Base-by-base conservation (phyloP, 2,888 invertebrate species). In the Lathronympha strigana region DNA sequence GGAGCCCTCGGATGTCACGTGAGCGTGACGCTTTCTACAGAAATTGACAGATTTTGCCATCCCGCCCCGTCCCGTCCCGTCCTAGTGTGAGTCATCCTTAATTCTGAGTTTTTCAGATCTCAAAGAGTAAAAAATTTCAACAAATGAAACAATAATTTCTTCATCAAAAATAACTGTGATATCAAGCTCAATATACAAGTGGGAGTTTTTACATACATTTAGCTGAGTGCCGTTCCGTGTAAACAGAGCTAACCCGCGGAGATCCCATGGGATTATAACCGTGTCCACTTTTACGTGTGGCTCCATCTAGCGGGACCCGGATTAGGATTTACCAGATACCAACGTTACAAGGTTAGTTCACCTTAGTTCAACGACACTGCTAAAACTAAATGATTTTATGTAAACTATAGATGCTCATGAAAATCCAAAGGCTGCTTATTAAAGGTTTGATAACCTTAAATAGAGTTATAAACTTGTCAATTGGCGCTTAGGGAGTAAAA, bases 141-240 rank as follows among this genome's bases (percentile, higher is more conserved):
- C n/a, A n/a, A n/a, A n/a, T n/a, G n/a, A 31, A 31, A 6, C 2
- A 31, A 33, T 36, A 9, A 40, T 5, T 40, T 17, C 15, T 13
- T 9, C 21, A 21, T 45, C 4, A 13, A 45, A 51, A 45, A 40
- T 50, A 57, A 50, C 38, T 61, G 55, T 38, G 49, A n/a, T n/a
- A n/a, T n/a, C 28, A 36, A 33, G 17, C 25, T 13, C 3, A 4
- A 9, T 43, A 43, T 19, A 21, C n/a, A 23, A 49, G 15, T 19
- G 23, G 38, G 15, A 60, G 28, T 64, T 60, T 60, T 38, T 38
- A 3, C 33, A 50, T 51, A 51, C 36, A 25, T 33, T 50, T 57
- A 8, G 31, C 51, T 68, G 69, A 69, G 69, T 69, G 69, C 51
- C 36, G 60, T 69, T 69, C 47, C 67, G 28, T 69, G 69, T 69